Evolutionary conservation across 2,888 invertebrate genomes (phyloP).

Genomic region (Agonopterix arenella): DNA sequence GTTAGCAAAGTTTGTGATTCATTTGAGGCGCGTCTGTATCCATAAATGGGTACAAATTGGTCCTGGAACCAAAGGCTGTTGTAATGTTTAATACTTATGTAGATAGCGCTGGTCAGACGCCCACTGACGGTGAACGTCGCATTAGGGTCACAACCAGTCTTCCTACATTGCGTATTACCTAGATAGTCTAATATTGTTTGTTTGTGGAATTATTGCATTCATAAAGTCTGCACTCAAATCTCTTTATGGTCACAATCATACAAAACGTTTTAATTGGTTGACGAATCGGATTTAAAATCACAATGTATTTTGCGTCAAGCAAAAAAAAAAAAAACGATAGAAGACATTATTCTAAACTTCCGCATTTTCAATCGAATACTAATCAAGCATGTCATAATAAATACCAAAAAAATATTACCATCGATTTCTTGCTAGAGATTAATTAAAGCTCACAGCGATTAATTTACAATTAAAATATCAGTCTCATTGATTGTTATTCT

Average conservation of each 20-base stretch:
- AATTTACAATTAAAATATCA: constrained; percentile 57
- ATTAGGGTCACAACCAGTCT: constrained; percentile 19
- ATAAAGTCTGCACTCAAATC: background rate
- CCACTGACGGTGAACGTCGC: constrained; percentile 16
- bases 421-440: constrained; percentile 21
- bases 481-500: constrained; percentile 41
- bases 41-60: constrained; percentile 29
- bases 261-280: too few species aligned
- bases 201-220: background rate
- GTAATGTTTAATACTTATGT: constrained; percentile 1
- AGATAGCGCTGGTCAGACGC: constrained; percentile 14
- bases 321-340: constrained; percentile 6
- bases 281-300: too few species aligned
- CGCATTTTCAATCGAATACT: constrained; percentile 17
- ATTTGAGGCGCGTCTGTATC: constrained; percentile 23
- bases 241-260: background rate
- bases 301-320: too few species aligned
- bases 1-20: constrained; percentile 16
- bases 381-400: too few species aligned
- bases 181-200: too few species aligned
- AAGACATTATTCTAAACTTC: constrained; percentile 27
- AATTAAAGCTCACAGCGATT: constrained; percentile 34
- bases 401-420: constrained; percentile 7
- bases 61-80: constrained; percentile 16
- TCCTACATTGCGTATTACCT: constrained; percentile 6